A percentile compares a stretch with the other conserved stretches of the same genome.
Evolutionary conservation across 2,888 invertebrate species (phyloP).

Genomic region (Blomia tropicalis): DNA sequence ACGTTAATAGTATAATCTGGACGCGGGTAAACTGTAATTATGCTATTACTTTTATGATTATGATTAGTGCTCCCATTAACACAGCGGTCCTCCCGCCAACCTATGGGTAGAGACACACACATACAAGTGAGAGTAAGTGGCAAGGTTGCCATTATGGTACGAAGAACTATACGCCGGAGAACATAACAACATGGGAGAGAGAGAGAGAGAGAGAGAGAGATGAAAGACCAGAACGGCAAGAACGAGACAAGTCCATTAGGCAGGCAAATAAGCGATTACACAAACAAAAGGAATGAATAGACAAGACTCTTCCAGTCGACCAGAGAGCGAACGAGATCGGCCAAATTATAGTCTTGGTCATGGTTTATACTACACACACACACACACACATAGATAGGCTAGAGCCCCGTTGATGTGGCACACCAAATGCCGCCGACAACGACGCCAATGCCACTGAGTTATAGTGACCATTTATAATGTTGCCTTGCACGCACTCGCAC

Average conservation of each 20-base stretch:
- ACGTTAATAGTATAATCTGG: background rate
- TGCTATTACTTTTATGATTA: constrained; percentile 15
- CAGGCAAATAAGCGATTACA: constrained; percentile 15
- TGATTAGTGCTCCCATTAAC: constrained; percentile 12
- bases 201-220: background rate
- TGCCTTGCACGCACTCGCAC: background rate
- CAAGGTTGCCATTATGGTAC: constrained; percentile 6
- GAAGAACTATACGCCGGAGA: no score
- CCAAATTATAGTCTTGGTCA: constrained; percentile 13
- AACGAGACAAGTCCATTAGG: constrained; percentile 12
- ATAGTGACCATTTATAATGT: background rate
- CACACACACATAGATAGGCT: no score
- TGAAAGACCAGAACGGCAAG: background rate
- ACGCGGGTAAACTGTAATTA: constrained; percentile 15
- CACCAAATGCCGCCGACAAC: no score
- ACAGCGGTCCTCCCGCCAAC: background rate
- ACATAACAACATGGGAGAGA: no score
- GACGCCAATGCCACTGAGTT: background rate
- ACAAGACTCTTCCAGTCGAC: constrained; percentile 1
- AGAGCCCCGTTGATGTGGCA: no score
- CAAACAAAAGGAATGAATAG: constrained; percentile 1
- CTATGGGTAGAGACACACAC: background rate
- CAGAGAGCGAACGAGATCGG: background rate
- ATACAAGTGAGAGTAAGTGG: constrained; percentile 10
- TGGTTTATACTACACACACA: background rate